Conservation (phyloP, 2,888 invertebrate species). For the Phlogophora meticulosa region DNA sequence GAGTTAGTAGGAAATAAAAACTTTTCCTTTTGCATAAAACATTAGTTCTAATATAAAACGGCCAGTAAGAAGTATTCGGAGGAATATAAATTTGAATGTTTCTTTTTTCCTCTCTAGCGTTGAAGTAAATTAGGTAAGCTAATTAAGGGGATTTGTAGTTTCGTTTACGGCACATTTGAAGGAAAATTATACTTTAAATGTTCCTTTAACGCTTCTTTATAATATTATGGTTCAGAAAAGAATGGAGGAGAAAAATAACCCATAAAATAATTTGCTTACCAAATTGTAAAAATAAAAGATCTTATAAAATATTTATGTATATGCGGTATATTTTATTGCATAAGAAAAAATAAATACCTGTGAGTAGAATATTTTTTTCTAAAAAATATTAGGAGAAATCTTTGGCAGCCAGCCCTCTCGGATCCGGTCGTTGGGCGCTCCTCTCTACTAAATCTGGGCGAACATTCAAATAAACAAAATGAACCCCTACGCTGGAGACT, state of each 20-base stretch:
- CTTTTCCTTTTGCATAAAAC: conserved; percentile 27
- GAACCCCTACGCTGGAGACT: conserved; percentile 67
- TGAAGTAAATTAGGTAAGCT: conserved; percentile 39
- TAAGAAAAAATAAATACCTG: conserved; percentile 12
- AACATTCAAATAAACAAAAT: conserved; percentile 77
- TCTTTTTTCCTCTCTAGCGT: conserved; percentile 22
- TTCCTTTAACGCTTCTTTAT: conserved; percentile 16
- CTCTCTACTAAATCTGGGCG: conserved; percentile 72
- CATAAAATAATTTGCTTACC: not conserved
- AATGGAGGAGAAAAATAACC: not conserved
- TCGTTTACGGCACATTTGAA: conserved; percentile 42
- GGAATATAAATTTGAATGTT: conserved; percentile 26
- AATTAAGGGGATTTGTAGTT: conserved; percentile 49
- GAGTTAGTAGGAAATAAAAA: conserved; percentile 4
- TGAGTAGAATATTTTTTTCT: conserved; percentile 17
- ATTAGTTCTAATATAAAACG: conserved; percentile 33
- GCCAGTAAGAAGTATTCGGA: conserved; percentile 22
- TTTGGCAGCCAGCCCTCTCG: conserved; percentile 56
- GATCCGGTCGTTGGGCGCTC: conserved; percentile 71
- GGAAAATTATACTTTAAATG: conserved; percentile 29
- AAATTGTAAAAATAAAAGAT: not conserved
- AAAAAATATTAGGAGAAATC: conserved; percentile 41
- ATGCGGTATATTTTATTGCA: not conserved
- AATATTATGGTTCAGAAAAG: conserved; percentile 17
- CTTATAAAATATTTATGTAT: no score